These are phyloP conservation scores for Elysia chlorotica DNA, from an alignment of 1,140 invertebrate genomes.

Conservation along the genomic window DNA sequence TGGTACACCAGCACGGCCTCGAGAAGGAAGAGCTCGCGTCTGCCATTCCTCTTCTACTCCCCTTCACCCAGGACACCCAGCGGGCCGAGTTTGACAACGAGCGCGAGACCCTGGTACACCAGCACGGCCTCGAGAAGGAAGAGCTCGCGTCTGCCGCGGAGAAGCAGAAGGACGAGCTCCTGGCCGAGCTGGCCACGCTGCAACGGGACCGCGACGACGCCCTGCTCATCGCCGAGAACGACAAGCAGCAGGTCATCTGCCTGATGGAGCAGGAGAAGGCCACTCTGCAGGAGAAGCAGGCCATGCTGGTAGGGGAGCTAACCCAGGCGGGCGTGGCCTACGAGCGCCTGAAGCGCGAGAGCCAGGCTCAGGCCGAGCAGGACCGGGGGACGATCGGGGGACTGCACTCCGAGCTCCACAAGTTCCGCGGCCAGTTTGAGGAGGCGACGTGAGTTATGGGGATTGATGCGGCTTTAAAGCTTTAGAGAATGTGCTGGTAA, in stretches of 20 bases:
- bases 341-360: constrained; percentile 57
- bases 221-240: constrained; percentile 61
- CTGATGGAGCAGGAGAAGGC: constrained; percentile 60
- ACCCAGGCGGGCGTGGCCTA: constrained; percentile 44
- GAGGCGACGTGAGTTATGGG: constrained; percentile 59
- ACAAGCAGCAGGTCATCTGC: constrained; percentile 61
- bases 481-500: too few relatives aligned
- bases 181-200: constrained; percentile 50
- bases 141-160: constrained; percentile 44
- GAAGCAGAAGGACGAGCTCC: constrained; percentile 54
- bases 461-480: too few relatives aligned
- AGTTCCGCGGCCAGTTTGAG: constrained; percentile 59
- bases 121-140: constrained; percentile 57
- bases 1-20: too few relatives aligned
- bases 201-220: constrained; percentile 58
- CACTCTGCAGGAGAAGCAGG: constrained; percentile 55
- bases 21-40: too few relatives aligned
- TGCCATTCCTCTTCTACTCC: too few relatives aligned
- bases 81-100: constrained; percentile 52
- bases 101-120: constrained; percentile 52
- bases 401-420: constrained; percentile 56
- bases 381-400: constrained; percentile 52
- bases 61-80: constrained; percentile 49
- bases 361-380: constrained; percentile 50
- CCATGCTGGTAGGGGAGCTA: constrained; percentile 48